Evolutionary conservation across 2,888 invertebrate genomes (phyloP).

Genomic region (Pollenia amentaria): DNA sequence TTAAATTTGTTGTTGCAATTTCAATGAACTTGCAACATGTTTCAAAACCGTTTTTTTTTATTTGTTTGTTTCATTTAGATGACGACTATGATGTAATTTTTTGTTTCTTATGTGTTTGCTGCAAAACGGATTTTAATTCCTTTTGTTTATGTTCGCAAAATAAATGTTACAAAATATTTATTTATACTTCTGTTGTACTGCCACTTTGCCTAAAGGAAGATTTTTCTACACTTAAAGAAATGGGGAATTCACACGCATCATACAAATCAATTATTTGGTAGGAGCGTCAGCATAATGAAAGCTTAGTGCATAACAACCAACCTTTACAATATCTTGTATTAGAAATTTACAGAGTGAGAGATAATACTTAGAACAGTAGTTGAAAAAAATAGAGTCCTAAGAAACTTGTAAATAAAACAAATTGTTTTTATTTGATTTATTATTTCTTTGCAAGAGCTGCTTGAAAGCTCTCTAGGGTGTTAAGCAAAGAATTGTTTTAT

Average conservation of each 20-base stretch:
- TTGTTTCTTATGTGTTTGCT: conserved; percentile 30
- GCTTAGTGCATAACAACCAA: conserved; percentile 58
- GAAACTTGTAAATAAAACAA: too few relatives aligned
- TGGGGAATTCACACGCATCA: conserved; percentile 74
- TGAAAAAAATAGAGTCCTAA: not conserved
- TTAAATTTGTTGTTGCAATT: conserved; percentile 47
- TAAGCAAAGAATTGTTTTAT: too few relatives aligned
- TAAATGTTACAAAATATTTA: conserved; percentile 35
- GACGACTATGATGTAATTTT: conserved; percentile 44
- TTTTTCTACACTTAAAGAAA: conserved; percentile 42
- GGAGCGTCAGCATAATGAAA: conserved; percentile 71
- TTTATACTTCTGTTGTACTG: not conserved
- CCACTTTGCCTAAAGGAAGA: conserved; percentile 5
- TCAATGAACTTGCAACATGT: conserved; percentile 71
- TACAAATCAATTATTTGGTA: conserved; percentile 71
- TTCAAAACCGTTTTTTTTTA: conserved; percentile 7
- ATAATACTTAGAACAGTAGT: conserved; percentile 16
- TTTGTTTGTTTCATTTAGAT: conserved; percentile 41
- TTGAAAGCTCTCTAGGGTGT: too few relatives aligned
- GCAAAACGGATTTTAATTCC: conserved; percentile 1
- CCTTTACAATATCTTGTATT: conserved; percentile 18
- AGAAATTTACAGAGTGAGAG: conserved; percentile 23
- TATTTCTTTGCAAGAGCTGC: too few relatives aligned
- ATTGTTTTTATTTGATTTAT: too few relatives aligned
- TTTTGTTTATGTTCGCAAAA: conserved; percentile 25